Conservation (phyloP, 2,888 invertebrate genomes). For the Malacosoma neustria region DNA sequence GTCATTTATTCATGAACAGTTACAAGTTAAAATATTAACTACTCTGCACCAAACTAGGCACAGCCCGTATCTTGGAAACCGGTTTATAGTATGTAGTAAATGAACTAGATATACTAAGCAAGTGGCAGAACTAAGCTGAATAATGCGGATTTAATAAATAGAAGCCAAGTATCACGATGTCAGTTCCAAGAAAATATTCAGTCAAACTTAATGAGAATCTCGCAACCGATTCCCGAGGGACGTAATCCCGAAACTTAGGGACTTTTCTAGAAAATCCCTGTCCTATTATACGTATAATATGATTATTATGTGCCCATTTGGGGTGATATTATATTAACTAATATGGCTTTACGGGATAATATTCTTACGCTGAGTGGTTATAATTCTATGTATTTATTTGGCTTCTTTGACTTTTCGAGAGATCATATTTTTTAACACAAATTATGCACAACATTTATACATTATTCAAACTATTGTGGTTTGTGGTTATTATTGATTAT, state of each 20-base stretch:
- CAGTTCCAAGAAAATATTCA: slow-evolving; percentile 1
- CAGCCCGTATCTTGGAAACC: no score
- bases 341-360: not conserved
- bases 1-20: no score
- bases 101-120: no score
- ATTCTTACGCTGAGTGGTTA: not conserved
- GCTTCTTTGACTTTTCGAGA: not conserved
- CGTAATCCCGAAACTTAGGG: not conserved
- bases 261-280: not conserved
- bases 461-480: no score
- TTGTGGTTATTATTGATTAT: no score
- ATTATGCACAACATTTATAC: no score
- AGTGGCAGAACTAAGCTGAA: no score
- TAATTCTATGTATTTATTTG: no score
- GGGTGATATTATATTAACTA: not conserved
- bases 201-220: not conserved
- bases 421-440: not conserved
- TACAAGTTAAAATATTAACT: no score
- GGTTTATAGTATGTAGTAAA: no score
- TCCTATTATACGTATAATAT: not conserved
- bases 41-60: no score
- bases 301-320: not conserved
- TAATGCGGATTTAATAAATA: no score
- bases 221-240: not conserved
- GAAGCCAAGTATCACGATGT: not conserved